phyloP scores from a whole-genome alignment of 1,140 invertebrate species.

The Schlechtendalia chinensis region DNA sequence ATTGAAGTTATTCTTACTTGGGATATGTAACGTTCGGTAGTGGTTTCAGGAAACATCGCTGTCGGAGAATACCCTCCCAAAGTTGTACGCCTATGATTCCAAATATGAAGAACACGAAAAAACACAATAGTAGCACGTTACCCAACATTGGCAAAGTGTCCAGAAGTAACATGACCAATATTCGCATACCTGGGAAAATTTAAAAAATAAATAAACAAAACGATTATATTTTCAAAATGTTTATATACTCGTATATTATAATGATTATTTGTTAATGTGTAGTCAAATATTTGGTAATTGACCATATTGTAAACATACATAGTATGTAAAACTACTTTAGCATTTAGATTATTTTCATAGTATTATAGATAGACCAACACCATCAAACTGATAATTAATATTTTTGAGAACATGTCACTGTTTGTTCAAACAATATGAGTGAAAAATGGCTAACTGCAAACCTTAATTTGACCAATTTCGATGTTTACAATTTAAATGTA shows the following conservation, averaged over 20 bases:
- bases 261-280: neutral
- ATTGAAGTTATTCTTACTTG: conserved; percentile 63
- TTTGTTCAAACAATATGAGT: too few species aligned
- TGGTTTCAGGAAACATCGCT: conserved; percentile 82
- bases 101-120: conserved; percentile 99
- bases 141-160: conserved; percentile 99
- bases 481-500: too few species aligned
- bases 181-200: conserved; percentile 84
- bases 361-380: too few species aligned
- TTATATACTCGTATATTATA: too few species aligned
- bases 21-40: conserved; percentile 68
- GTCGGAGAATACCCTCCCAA: conserved; percentile 94
- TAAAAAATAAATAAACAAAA: neutral
- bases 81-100: conserved; percentile 99
- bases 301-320: too few species aligned
- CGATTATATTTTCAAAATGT: neutral
- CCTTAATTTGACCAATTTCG: too few species aligned
- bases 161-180: conserved; percentile 96
- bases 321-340: too few species aligned
- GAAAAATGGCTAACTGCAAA: too few species aligned
- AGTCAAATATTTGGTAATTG: too few species aligned
- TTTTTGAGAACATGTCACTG: too few species aligned
- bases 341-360: too few species aligned
- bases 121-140: conserved; percentile 96
- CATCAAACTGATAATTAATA: too few species aligned